Evolutionary conservation across 2,113 vertebrate species (phyloP).

Genomic region (Phyllopteryx taeniolatus): DNA sequence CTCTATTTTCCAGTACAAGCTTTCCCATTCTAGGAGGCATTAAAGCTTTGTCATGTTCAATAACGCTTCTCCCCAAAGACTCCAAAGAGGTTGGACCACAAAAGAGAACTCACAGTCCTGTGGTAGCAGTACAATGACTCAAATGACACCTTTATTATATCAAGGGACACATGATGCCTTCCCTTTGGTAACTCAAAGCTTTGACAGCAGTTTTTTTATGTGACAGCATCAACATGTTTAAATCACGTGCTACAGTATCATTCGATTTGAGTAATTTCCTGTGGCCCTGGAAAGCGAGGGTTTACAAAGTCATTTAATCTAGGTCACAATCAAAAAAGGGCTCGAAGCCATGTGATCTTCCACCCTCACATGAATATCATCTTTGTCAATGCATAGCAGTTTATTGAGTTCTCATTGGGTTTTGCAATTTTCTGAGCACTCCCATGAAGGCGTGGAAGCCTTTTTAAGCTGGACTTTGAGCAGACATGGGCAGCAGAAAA

Average conservation of each 20-base stretch:
- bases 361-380: constrained; percentile 51
- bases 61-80: not conserved
- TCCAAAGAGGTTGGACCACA: not conserved
- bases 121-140: constrained; percentile 1
- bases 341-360: constrained; percentile 64
- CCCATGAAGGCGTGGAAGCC: constrained; percentile 36
- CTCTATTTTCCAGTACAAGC: not conserved
- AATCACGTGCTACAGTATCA: constrained; percentile 53
- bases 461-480: constrained; percentile 45
- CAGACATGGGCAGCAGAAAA: constrained; percentile 23
- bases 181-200: constrained; percentile 12
- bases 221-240: constrained; percentile 47
- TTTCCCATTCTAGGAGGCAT: not conserved
- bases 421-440: constrained; percentile 35
- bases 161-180: constrained; percentile 11
- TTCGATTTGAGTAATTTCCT: constrained; percentile 51
- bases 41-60: constrained; percentile 1
- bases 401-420: constrained; percentile 52
- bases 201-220: constrained; percentile 15
- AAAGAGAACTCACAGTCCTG: not conserved
- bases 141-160: constrained; percentile 9
- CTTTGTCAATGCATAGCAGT: constrained; percentile 52
- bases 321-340: constrained; percentile 67
- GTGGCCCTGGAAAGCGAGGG: constrained; percentile 50
- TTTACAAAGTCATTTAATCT: constrained; percentile 70